Base-by-base conservation (phyloP, 2,797 vertebrate species). In the Lepus townsendii region DNA sequence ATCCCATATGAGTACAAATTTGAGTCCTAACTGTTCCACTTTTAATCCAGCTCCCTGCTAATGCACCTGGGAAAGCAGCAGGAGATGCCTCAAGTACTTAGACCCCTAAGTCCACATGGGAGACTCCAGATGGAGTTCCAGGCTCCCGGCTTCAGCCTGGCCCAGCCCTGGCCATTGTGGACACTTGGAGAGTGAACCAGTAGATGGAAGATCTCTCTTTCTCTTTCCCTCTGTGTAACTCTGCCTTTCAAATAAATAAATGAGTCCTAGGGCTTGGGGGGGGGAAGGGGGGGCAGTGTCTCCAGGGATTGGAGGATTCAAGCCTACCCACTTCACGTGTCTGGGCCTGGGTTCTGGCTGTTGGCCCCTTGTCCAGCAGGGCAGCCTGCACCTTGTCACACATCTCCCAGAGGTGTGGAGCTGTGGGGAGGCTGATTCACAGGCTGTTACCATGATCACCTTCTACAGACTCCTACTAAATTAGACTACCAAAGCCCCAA, bases 381-480 rank as follows among this genome's bases (percentile, higher is more conserved):
- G 42, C 4, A 91, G 73, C 17, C 32, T 26, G 5, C n/a, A 62
- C 27, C 38, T 42, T 38, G 52, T 71, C 30, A 47, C 8, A 8
- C 22, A 50, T 57, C 83, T 65, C 52, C 65, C 84, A 60, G 73
- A 5, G 54, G 7, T 42, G 22, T 71, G 20, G 57, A 54, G 27
- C 17, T 5, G 9, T 19, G 27, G 7, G 66, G 38, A 57, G 42
- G 5, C 0, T 68, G 76, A 86, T 65, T 86, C 30, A 50, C 76
- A 63, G 38, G n/a, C 17, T 93, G 77, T 62, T 60, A 83, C 57
- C 82, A 73, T 4, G 78, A 57, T 35, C 26, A 94, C 50, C 66
- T 60, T 75, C 35, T 52, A 50, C 27, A 92, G 66, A 92, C 52
- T 90, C n/a, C 66, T 24, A 69, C 47, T 83, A 71, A 90, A 91